These are phyloP conservation scores for Heliconius melpomene DNA, from an alignment of 1,140 invertebrate genomes.

Conservation along the genomic window DNA sequence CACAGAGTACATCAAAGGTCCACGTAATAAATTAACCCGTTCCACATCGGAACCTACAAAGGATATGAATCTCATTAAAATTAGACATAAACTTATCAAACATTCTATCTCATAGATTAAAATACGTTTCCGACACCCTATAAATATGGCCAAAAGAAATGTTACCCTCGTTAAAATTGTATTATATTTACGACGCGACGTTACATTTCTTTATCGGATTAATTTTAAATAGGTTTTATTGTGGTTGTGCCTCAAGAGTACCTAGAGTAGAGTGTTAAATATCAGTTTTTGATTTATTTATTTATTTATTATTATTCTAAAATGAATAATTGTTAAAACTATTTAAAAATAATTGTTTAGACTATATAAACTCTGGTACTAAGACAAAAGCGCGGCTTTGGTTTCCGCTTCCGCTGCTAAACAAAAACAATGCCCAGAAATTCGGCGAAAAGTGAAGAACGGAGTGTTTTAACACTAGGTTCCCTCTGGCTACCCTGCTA, in stretches of 20 bases:
- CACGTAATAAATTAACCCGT: constrained; percentile 23
- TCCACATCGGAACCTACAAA: constrained; percentile 33
- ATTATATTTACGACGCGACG: constrained; percentile 47
- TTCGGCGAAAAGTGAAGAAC: no score
- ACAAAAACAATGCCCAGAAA: no score
- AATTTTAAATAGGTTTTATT: constrained; percentile 52
- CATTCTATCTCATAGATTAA: constrained; percentile 43
- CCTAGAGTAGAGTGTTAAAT: background rate
- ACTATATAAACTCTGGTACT: no score
- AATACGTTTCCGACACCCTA: constrained; percentile 43
- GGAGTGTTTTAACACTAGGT: no score
- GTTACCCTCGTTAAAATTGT: constrained; percentile 55
- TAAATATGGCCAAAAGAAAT: constrained; percentile 44
- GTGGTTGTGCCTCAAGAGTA: constrained; percentile 26
- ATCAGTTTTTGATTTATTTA: background rate
- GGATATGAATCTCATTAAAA: constrained; percentile 49
- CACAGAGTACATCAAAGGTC: constrained; percentile 17
- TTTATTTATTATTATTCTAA: background rate
- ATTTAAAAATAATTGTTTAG: no score
- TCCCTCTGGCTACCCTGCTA: no score
- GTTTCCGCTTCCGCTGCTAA: no score
- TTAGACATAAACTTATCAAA: constrained; percentile 49
- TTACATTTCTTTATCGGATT: constrained; percentile 49
- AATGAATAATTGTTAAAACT: no score
- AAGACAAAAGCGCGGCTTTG: no score